These are phyloP conservation scores for Callyntrura guangdongensis DNA, from an alignment of 2,888 invertebrate genomes.

Conservation along the genomic window DNA sequence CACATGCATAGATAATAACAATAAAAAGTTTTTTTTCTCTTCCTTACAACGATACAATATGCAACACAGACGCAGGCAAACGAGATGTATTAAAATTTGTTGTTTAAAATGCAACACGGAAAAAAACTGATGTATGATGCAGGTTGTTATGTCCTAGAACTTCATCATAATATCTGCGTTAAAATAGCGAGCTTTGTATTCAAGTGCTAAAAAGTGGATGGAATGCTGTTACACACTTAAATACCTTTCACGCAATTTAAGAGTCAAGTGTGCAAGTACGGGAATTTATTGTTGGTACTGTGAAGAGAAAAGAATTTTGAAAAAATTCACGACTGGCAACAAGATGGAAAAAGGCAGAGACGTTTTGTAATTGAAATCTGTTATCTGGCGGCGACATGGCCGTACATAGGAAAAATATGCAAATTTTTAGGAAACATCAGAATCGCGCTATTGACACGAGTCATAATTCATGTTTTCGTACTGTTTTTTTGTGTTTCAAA, in stretches of 20 bases:
- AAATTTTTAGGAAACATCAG: not conserved
- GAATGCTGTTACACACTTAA: conserved; percentile 38
- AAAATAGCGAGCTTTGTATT: no score
- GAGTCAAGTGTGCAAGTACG: conserved; percentile 6
- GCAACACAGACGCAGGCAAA: not conserved
- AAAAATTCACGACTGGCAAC: no score
- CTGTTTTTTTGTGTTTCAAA: no score
- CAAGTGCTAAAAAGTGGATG: conserved; percentile 22
- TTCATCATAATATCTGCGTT: no score
- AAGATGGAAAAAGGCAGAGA: not conserved
- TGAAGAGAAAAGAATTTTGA: not conserved
- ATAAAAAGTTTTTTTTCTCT: conserved; percentile 28
- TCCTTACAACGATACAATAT: conserved; percentile 1
- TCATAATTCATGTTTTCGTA: no score
- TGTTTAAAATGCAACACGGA: conserved; percentile 13
- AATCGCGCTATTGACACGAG: not conserved
- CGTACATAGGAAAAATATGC: not conserved
- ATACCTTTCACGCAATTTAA: not conserved
- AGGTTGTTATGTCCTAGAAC: not conserved
- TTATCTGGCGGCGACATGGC: not conserved
- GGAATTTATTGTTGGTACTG: conserved; percentile 25
- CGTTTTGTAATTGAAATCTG: not conserved
- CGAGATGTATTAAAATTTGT: conserved; percentile 2
- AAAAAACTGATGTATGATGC: conserved; percentile 5
- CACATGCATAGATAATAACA: conserved; percentile 54